Evolutionary conservation across 2,888 invertebrate genomes (phyloP), one percentile per base, ranked within the genome.

Genomic region (Homarus gammarus): DNA sequence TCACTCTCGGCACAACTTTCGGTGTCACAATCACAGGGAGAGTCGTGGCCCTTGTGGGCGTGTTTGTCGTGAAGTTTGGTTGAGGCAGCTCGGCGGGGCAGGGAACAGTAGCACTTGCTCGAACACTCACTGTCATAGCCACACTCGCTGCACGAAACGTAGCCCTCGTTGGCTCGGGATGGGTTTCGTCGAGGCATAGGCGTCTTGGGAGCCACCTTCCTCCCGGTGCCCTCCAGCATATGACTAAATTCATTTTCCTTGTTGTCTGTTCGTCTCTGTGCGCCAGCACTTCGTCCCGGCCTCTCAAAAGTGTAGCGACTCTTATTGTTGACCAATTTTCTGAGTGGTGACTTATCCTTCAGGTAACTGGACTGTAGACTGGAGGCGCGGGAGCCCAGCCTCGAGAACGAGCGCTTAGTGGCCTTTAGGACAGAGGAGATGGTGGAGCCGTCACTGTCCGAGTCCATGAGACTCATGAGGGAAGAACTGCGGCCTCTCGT

Each of bases 61-160:
- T 72, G 72, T 18, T 75, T 73, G 3, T 61, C 61, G 56, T 78
- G 51, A 33, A 64, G 72, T 38, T 49, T 70, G 38, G 51, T 10
- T 8, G 79, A 87, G 15, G 61, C 49, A 8, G 83, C n/a, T 2
- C 87, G 70, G 70, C 91, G 44, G 31, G 90, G 96, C 89, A 97
- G 93, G 2, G 93, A 95, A 93, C 98, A 98, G 93, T 98, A 98
- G 93, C 98, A 98, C 94, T 97, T 97, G 93, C 97, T 97, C 93
- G 18, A 92, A 89, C 97, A 96, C 92, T 97, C 97, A 1, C 97
- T 97, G 93, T 97, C 97, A 93, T 96, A 96, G 92, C 96, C 96
- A 93, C 98, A 98, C 94, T 98, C 98, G 70, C 97, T 97, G 93
- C 97, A 98, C 2, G 97, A 97, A 0, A 97, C 97, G 93, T 97